These are phyloP conservation scores for Prosopocoilus inquinatus DNA, from an alignment of 2,888 invertebrate genomes.

Conservation along the genomic window DNA sequence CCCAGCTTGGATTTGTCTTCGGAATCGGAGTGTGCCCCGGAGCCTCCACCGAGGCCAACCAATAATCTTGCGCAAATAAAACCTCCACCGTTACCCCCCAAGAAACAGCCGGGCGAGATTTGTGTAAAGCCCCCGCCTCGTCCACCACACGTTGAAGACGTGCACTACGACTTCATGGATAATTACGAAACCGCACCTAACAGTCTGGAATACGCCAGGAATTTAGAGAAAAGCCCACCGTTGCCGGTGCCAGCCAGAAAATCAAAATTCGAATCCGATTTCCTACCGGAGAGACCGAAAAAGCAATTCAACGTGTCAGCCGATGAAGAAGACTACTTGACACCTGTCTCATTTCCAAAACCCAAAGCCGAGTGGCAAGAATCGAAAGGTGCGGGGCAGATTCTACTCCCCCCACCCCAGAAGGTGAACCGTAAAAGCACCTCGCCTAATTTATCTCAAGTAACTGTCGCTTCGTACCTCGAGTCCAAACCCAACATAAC, in stretches of 20 bases:
- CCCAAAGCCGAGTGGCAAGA: slow-evolving; percentile 34
- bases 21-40: slow-evolving; percentile 55
- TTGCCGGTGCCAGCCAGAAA: slow-evolving; percentile 62
- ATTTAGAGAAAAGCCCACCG: slow-evolving; percentile 54
- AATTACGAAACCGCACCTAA: slow-evolving; percentile 48
- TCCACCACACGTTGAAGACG: slow-evolving; percentile 59
- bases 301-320: slow-evolving; percentile 35
- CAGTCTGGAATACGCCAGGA: slow-evolving; percentile 33
- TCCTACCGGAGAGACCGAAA: slow-evolving; percentile 50
- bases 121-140: slow-evolving; percentile 63
- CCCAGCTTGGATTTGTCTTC: slow-evolving; percentile 46
- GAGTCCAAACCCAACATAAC: slow-evolving; percentile 39
- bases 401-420: slow-evolving; percentile 55
- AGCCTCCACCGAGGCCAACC: slow-evolving; percentile 67
- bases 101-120: slow-evolving; percentile 61
- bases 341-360: slow-evolving; percentile 60
- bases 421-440: slow-evolving; percentile 37
- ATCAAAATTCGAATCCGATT: slow-evolving; percentile 52
- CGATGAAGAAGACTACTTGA: slow-evolving; percentile 65
- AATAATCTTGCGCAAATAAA: slow-evolving; percentile 61
- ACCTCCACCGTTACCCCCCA: slow-evolving; percentile 73
- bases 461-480: slow-evolving; percentile 33
- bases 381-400: slow-evolving; percentile 29
- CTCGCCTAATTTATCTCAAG: slow-evolving; percentile 26
- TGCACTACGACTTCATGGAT: slow-evolving; percentile 58